Base-by-base conservation (phyloP, 2,888 invertebrate genomes). In the Micoletzkya japonica region DNA sequence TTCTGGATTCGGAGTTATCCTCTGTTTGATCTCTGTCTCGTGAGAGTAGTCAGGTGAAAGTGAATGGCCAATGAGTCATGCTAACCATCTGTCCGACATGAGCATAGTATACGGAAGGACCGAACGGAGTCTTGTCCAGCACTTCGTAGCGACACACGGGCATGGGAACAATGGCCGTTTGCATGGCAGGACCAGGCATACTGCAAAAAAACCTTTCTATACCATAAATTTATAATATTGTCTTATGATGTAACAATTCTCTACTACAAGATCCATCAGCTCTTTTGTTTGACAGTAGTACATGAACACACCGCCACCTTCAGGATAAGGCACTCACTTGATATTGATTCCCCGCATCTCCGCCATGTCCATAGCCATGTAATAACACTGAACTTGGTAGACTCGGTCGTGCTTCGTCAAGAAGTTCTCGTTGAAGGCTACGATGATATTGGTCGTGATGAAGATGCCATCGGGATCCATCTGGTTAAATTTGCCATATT, bases 121-220 rank as follows among this genome's bases (percentile, higher is more conserved):
- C 84, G 54, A 76, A 75, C 7, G 84, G 84, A 36, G 80, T 76
- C 49, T 80, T 82, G 72, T 81, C 81, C 20, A 84, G 73, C 39
- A 84, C 83, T 72, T 84, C 84, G 71, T 84, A 84, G 61, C 79
- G 80, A 71, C 84, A 84, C 7, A 78, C 75, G 32, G 84, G 84
- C 84, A 84, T 84, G 54, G 80, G 81, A 20, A 84, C 76, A 69
- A 81, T 77, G 67, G 82, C 79, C 20, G 83, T 81, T 67, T 85
- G 84, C 61, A 81, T 71, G 32, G 78, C 72, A 28, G 84, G 81
- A 50, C 82, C 81, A 24, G 80, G 77, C 84, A 85, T 84, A 63
- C 84, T 84, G 68, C 70, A 77, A 71, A 63, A n/a, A 10, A 49
- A 49, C 61, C 1, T 20, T 50, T 6, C 17, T n/a, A n/a, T n/a